Conservation (phyloP, 2,113 vertebrate genomes). For the Tychaedon coryphoeus region DNA sequence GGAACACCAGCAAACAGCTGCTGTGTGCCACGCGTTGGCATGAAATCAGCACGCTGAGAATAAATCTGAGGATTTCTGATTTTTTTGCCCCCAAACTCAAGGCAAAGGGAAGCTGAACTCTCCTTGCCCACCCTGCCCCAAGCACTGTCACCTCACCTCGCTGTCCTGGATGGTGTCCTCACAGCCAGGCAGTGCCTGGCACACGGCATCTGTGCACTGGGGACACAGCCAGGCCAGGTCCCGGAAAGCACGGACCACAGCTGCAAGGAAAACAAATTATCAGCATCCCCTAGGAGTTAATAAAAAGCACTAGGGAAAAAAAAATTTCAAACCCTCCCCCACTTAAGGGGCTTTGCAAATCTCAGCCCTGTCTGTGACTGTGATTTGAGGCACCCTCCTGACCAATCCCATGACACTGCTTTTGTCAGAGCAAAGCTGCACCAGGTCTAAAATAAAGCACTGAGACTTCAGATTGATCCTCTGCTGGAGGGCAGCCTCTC, state of each 20-base stretch:
- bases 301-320: background rate
- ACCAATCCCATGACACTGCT: background rate
- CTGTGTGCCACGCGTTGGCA: rapidly evolving
- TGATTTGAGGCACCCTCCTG: background rate
- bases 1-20: background rate
- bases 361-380: background rate
- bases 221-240: conserved; percentile 95
- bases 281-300: background rate
- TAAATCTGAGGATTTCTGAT: background rate
- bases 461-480: background rate
- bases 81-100: background rate
- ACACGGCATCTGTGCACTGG: conserved; percentile 84
- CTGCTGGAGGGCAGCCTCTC: background rate
- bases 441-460: background rate
- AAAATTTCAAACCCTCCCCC: background rate
- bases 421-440: background rate
- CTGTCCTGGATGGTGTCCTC: conserved; percentile 87
- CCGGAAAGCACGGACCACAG: conserved; percentile 88
- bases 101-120: background rate
- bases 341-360: background rate
- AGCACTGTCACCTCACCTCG: conserved; percentile 74
- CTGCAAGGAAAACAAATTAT: conserved; percentile 57
- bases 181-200: conserved; percentile 82
- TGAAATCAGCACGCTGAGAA: rapidly evolving
- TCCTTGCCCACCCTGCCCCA: background rate